Conservation (phyloP, 2,797 vertebrate genomes). For the Trachops cirrhosus region DNA sequence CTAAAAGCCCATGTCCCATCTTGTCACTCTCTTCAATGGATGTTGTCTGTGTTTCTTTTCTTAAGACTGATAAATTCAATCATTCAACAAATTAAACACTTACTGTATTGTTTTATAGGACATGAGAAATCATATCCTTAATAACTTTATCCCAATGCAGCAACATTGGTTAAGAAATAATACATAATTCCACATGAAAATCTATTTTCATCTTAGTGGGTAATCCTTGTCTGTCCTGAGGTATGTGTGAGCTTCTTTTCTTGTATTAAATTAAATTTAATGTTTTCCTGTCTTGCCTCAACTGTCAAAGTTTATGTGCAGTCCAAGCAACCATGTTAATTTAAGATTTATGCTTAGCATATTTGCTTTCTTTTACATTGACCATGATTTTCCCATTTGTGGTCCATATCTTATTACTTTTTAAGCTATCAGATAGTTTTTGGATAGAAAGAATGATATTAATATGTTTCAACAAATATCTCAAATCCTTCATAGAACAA, state of each 20-base stretch:
- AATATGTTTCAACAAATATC: background rate
- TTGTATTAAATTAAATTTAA: background rate
- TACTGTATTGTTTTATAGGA: background rate
- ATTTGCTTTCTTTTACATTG: background rate
- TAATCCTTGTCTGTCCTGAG: background rate
- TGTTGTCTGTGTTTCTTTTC: conserved; percentile 18
- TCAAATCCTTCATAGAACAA: background rate
- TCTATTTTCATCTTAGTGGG: conserved; percentile 1
- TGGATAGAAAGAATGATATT: conserved; percentile 9
- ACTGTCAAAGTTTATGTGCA: background rate
- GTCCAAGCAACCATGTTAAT: background rate
- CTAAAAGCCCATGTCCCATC: background rate
- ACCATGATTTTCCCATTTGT: background rate
- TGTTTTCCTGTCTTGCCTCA: background rate
- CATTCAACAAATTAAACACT: conserved; percentile 3
- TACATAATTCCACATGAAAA: background rate
- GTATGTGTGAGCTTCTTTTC: background rate
- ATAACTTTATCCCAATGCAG: background rate
- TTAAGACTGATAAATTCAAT: conserved; percentile 4
- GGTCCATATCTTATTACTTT: background rate
- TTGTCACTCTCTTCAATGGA: background rate
- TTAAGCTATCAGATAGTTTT: conserved; percentile 7
- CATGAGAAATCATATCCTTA: background rate
- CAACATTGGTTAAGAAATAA: conserved; percentile 7
- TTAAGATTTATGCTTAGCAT: background rate